Evolutionary conservation across 2,797 vertebrate species (phyloP).

Genomic region (Cichlasoma orientale): DNA sequence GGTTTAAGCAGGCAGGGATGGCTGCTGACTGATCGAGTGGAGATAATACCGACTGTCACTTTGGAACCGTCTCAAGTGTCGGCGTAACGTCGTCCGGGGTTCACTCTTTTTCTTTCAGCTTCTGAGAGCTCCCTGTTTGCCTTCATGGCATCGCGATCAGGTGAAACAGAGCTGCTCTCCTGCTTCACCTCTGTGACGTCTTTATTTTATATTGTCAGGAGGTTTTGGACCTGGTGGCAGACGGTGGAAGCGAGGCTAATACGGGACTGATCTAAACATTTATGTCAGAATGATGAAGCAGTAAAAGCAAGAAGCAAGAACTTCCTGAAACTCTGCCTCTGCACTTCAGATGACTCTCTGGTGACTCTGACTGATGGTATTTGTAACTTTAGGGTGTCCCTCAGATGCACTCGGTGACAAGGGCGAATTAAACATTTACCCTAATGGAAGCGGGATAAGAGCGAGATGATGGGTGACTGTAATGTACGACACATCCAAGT

Average conservation of each 20-base stretch:
- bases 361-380: conserved; percentile 14
- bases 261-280: background rate
- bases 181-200: too few relatives aligned
- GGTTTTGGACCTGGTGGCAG: background rate
- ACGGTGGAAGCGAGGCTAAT: background rate
- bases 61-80: background rate
- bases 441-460: conserved; percentile 70
- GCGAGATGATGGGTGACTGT: conserved; percentile 23
- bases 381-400: conserved; percentile 30
- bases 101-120: background rate
- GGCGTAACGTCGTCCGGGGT: background rate
- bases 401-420: conserved; percentile 58
- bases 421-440: conserved; percentile 72
- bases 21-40: background rate
- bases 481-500: conserved; percentile 44
- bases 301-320: background rate
- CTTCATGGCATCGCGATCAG: background rate
- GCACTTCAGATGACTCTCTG: conserved; percentile 11
- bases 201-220: background rate
- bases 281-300: background rate
- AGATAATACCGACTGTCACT: background rate
- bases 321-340: background rate
- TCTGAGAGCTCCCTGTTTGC: background rate
- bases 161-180: background rate
- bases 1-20: background rate